Percentiles rank a stretch among this genome's conserved stretches.
These are phyloP conservation scores for Larimichthys polyactis DNA, from an alignment of 2,113 vertebrate genomes.

Conservation along the genomic window DNA sequence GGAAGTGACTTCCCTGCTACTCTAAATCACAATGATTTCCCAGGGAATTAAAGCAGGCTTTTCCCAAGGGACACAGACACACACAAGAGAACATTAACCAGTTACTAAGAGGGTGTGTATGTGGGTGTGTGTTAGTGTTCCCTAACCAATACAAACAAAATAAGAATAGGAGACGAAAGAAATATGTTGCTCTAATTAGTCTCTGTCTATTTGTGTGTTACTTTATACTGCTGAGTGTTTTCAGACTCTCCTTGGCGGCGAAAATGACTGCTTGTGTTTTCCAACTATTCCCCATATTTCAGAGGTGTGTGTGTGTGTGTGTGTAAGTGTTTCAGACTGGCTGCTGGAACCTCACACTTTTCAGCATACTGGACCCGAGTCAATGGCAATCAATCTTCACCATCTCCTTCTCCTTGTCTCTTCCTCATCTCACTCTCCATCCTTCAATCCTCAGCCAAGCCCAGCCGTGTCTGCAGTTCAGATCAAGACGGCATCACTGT, in stretches of 20 bases:
- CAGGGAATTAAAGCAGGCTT: constrained; percentile 71
- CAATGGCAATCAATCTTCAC: constrained; percentile 55
- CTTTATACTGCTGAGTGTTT: not conserved
- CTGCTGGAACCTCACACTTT: constrained; percentile 41
- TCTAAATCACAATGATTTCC: constrained; percentile 76
- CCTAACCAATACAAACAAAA: constrained; percentile 24
- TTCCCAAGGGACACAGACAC: constrained; percentile 46
- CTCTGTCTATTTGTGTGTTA: constrained; percentile 40
- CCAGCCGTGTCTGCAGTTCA: constrained; percentile 47
- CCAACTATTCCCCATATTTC: constrained; percentile 27
- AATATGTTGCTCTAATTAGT: constrained; percentile 18
- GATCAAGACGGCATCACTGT: constrained; percentile 36
- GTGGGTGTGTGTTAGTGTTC: constrained; percentile 22
- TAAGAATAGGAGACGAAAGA: constrained; percentile 18
- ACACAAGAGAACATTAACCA: constrained; percentile 42
- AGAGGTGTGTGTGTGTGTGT: constrained; percentile 3
- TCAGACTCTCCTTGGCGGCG: not conserved
- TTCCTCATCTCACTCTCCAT: constrained; percentile 27
- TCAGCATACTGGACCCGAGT: constrained; percentile 40
- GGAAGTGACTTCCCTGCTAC: constrained; percentile 75
- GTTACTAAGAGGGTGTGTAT: constrained; percentile 33
- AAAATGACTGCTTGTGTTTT: constrained; percentile 1
- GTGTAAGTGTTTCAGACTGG: constrained; percentile 13
- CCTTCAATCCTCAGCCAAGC: constrained; percentile 32
- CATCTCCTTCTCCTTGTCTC: constrained; percentile 39